A percentile compares a stretch with the other conserved stretches of the same genome.
Evolutionary conservation across 2,113 vertebrate genomes (phyloP).

Genomic region (Talpa occidentalis): DNA sequence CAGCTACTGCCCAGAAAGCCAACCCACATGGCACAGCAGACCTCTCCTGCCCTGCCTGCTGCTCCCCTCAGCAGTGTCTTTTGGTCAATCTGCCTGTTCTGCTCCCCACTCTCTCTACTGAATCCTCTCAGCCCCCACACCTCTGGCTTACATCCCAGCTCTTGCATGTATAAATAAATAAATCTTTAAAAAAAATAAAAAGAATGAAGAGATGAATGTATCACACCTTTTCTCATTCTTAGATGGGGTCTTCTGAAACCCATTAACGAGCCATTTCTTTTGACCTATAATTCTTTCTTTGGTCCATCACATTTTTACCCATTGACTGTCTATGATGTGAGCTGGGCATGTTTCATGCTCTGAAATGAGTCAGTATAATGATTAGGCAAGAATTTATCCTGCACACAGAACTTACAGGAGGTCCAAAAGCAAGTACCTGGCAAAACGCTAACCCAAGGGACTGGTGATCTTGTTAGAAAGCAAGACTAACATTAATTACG

Average conservation of each 20-base stretch:
- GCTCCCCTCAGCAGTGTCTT: no score
- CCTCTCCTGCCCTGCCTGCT: no score
- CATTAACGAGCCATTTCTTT: background rate
- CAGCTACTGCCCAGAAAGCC: no score
- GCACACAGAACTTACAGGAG: background rate
- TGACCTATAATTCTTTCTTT: background rate
- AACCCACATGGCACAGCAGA: no score
- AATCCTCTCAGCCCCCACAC: no score
- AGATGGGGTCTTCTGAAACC: background rate
- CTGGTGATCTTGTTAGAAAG: background rate
- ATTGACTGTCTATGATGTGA: background rate
- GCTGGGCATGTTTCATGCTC: background rate
- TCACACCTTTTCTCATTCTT: background rate
- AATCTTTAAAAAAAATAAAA: no score
- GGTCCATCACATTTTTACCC: background rate
- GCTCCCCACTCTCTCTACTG: no score
- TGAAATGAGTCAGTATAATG: background rate
- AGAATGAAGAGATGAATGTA: background rate
- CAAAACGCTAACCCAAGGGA: background rate
- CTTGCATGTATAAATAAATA: no score
- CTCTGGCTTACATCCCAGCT: no score
- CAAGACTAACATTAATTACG: background rate
- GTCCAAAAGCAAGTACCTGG: background rate
- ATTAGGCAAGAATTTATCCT: background rate
- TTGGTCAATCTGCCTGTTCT: no score